Conservation (phyloP, 2,113 vertebrate species). For the Jaculus jaculus region DNA sequence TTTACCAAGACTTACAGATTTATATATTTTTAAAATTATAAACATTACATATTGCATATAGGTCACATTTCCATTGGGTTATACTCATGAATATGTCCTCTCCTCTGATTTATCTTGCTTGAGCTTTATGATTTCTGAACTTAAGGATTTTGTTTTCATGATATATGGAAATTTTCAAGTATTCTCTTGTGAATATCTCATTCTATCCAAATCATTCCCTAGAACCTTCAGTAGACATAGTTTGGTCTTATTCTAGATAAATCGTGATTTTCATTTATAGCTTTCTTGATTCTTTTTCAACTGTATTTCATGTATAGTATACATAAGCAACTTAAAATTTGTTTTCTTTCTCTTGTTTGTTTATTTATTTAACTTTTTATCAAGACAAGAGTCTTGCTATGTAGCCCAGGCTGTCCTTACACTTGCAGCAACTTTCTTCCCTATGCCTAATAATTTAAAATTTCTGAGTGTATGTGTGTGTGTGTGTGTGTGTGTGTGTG, state of each 20-base stretch:
- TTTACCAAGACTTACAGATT: not conserved
- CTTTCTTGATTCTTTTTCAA: not conserved
- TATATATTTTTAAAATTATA: too few species aligned
- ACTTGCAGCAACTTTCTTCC: not conserved
- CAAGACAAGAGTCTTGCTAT: not conserved
- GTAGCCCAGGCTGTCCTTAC: not conserved
- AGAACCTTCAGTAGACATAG: not conserved
- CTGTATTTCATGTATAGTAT: not conserved
- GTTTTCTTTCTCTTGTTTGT: too few species aligned
- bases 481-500: too few species aligned
- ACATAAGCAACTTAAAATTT: not conserved
- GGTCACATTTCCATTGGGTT: too few species aligned
- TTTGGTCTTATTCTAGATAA: not conserved
- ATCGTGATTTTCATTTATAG: not conserved
- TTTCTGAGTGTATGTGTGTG: not conserved
- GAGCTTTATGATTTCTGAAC: not conserved
- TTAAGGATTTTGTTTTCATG: slow-evolving; percentile 4
- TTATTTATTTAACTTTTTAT: too few species aligned
- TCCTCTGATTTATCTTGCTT: not conserved
- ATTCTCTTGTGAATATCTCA: not conserved
- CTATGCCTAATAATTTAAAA: not conserved
- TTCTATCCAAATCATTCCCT: not conserved
- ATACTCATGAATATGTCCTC: too few species aligned
- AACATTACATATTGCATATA: too few species aligned
- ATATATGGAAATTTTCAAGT: not conserved